Evolutionary conservation across 2,888 invertebrate species (phyloP).

Genomic region (Poecilus cupreus): DNA sequence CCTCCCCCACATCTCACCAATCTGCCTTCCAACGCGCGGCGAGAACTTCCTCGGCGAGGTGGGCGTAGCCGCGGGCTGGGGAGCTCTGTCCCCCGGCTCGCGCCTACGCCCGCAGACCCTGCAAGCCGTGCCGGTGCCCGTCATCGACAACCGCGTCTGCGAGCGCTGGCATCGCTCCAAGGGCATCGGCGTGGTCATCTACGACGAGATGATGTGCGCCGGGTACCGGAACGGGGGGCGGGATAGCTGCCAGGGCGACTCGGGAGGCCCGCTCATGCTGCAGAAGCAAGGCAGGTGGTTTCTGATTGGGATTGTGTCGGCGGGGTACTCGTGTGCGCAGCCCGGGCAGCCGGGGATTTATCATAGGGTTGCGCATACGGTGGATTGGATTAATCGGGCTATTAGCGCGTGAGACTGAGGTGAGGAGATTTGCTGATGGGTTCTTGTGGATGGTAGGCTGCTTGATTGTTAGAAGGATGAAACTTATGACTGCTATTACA

Average conservation of each 20-base stretch:
- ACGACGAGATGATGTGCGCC: constrained; percentile 96
- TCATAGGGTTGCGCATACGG: constrained; percentile 93
- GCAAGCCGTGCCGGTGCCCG: constrained; percentile 94
- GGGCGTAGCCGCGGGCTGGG: constrained; percentile 96
- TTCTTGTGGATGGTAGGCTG: neutral
- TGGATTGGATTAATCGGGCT: constrained; percentile 90
- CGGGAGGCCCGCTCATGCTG: constrained; percentile 93
- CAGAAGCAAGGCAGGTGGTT: constrained; percentile 92
- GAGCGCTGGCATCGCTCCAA: constrained; percentile 82
- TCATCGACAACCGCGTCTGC: constrained; percentile 89
- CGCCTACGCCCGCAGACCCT: constrained; percentile 90
- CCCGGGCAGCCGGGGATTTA: constrained; percentile 96
- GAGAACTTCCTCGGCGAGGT: constrained; percentile 93
- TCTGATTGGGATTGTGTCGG: constrained; percentile 89
- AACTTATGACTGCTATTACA: neutral
- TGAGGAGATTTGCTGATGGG: neutral
- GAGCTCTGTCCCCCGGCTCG: constrained; percentile 89
- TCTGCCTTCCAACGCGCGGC: constrained; percentile 92
- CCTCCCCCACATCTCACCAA: constrained; percentile 93
- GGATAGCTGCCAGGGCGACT: constrained; percentile 87
- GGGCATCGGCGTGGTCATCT: constrained; percentile 92
- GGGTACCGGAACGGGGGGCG: constrained; percentile 92
- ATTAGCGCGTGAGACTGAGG: constrained; percentile 72
- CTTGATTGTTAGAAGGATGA: neutral
- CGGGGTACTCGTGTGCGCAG: constrained; percentile 95